Conservation (phyloP, 2,797 vertebrate genomes). For the Corythornis leucogaster region DNA sequence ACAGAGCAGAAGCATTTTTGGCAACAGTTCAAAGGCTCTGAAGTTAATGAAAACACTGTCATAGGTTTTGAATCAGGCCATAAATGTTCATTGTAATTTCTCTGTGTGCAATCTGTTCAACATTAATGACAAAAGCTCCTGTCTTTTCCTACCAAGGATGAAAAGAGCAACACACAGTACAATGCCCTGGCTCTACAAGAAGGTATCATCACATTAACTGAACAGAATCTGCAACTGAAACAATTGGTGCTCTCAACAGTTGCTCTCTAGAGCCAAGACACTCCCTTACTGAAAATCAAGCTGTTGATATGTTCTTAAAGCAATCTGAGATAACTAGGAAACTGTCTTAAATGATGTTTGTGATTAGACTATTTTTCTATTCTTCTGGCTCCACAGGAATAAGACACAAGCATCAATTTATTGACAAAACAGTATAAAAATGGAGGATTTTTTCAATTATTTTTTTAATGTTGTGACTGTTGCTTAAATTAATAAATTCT, state of each 20-base stretch:
- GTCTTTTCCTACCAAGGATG: background rate
- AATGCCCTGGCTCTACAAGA: background rate
- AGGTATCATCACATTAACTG: background rate
- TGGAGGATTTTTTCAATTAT: background rate
- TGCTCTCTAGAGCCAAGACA: background rate
- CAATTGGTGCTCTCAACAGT: background rate
- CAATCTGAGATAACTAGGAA: background rate
- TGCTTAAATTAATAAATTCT: background rate
- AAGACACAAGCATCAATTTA: background rate
- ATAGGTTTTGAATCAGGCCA: constrained; percentile 40
- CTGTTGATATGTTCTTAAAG: background rate
- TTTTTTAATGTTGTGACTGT: background rate
- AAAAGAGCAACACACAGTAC: background rate
- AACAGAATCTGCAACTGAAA: background rate
- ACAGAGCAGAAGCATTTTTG: constrained; percentile 59
- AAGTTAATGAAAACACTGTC: constrained; percentile 57
- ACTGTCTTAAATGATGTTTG: background rate
- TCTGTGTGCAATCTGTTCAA: background rate
- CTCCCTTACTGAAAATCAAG: background rate
- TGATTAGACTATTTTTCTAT: background rate
- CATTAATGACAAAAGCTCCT: background rate
- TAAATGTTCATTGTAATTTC: constrained; percentile 40
- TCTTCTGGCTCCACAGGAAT: background rate
- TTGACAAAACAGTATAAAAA: background rate
- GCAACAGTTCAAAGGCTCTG: constrained; percentile 35